phyloP scores from a whole-genome alignment of 2,113 vertebrate species.

The Tachycineta bicolor region DNA sequence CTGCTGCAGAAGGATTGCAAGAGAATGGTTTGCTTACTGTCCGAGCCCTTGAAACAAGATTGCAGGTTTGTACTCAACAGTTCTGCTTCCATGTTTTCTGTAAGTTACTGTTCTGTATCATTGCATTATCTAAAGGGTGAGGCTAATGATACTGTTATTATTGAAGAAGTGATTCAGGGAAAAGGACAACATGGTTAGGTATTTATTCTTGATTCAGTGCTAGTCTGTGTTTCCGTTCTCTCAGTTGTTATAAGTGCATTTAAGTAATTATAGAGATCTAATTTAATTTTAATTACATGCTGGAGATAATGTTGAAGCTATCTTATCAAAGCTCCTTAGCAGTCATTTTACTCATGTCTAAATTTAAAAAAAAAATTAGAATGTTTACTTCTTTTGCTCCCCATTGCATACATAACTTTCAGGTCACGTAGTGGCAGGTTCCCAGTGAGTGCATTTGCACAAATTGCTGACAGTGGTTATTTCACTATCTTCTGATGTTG shows the following conservation, averaged over 20 bases:
- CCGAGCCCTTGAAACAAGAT: slow-evolving; percentile 82
- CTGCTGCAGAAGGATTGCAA: slow-evolving; percentile 51
- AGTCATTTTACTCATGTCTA: neutral
- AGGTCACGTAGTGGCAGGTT: neutral
- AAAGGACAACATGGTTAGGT: neutral
- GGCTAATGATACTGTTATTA: neutral
- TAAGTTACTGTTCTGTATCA: neutral
- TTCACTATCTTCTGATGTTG: neutral
- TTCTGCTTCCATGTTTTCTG: neutral
- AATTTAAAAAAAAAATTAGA: neutral
- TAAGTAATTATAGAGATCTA: neutral
- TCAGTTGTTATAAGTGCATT: neutral
- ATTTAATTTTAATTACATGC: neutral
- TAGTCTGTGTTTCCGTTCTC: neutral
- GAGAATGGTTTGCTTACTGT: slow-evolving; percentile 81
- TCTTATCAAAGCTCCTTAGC: neutral
- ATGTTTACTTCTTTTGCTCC: neutral
- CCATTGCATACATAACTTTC: neutral
- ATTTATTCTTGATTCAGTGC: neutral
- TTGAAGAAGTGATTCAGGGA: neutral
- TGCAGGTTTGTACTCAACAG: slow-evolving; percentile 80
- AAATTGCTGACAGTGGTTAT: neutral
- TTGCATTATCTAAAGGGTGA: neutral
- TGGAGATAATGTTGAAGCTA: neutral
- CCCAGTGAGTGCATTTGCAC: neutral